Evolutionary conservation across 1,140 invertebrate species (phyloP).

Genomic region (Penaeus vannamei): DNA sequence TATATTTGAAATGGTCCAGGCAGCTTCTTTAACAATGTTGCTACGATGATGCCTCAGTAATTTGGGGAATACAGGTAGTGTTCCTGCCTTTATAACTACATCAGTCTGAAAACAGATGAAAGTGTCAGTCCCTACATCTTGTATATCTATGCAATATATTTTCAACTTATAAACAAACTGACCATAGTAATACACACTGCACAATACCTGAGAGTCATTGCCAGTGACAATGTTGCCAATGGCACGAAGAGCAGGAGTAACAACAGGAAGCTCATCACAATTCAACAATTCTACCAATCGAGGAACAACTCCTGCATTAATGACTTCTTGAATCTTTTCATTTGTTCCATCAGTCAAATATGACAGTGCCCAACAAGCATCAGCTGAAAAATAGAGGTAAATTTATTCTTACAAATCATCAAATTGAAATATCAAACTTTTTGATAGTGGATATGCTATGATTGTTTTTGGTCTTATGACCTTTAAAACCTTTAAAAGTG

Average conservation of each 20-base stretch:
- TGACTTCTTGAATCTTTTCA: slow-evolving; percentile 90
- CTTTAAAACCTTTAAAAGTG: too few relatives aligned
- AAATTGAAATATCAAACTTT: too few relatives aligned
- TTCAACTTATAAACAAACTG: too few relatives aligned
- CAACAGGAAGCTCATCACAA: slow-evolving; percentile 76
- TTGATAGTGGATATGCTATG: too few relatives aligned
- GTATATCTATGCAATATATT: too few relatives aligned
- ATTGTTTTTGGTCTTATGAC: too few relatives aligned
- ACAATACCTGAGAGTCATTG: slow-evolving; percentile 73
- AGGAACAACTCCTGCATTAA: slow-evolving; percentile 81
- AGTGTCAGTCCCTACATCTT: too few relatives aligned
- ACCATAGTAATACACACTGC: not conserved
- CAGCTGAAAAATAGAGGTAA: slow-evolving; percentile 76
- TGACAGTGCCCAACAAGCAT: slow-evolving; percentile 97
- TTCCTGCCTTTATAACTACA: slow-evolving; percentile 85
- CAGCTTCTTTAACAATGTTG: slow-evolving; percentile 88
- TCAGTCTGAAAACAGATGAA: slow-evolving; percentile 82
- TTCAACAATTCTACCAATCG: slow-evolving; percentile 83
- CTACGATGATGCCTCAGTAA: slow-evolving; percentile 84
- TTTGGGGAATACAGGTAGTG: slow-evolving; percentile 80
- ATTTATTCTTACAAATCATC: too few relatives aligned
- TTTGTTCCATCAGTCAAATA: slow-evolving; percentile 96
- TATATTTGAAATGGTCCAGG: slow-evolving; percentile 88
- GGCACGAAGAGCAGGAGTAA: slow-evolving; percentile 90
- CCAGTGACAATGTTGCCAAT: slow-evolving; percentile 80